Percentiles rank a stretch among this genome's conserved stretches.
Evolutionary conservation across 2,113 vertebrate species (phyloP).

Genomic region (Cryptotis parvus): DNA sequence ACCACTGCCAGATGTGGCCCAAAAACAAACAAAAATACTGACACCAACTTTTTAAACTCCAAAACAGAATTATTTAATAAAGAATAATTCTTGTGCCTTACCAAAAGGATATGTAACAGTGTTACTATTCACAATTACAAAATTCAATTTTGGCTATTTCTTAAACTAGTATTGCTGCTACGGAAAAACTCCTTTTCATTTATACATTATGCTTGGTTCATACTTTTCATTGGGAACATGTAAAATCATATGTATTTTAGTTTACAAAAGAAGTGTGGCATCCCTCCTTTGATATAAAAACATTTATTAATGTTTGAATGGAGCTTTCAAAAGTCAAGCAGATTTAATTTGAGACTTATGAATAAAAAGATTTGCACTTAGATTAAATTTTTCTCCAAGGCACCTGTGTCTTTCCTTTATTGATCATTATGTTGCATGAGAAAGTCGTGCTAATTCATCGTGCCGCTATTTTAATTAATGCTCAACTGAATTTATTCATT

Average conservation of each 20-base stretch:
- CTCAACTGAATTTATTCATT: constrained; percentile 57
- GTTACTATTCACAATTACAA: neutral
- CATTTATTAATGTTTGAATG: constrained; percentile 74
- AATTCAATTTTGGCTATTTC: neutral
- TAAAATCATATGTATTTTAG: constrained; percentile 59
- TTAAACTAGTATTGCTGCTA: neutral
- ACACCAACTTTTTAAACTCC: neutral
- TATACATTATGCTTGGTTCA: constrained; percentile 10
- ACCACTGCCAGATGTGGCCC: too few species aligned
- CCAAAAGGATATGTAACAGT: neutral
- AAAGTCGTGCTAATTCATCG: constrained; percentile 66
- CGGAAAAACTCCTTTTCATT: neutral
- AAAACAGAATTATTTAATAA: neutral
- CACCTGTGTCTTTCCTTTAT: constrained; percentile 73
- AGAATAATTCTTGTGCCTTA: neutral
- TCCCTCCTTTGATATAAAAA: constrained; percentile 61
- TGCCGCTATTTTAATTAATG: constrained; percentile 70
- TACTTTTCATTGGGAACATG: constrained; percentile 44
- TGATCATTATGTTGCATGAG: constrained; percentile 67
- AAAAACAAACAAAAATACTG: too few species aligned
- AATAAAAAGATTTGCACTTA: constrained; percentile 79
- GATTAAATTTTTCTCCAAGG: constrained; percentile 73
- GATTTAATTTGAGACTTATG: constrained; percentile 75
- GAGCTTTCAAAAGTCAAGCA: constrained; percentile 69
- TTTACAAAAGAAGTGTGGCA: constrained; percentile 64